Percentiles rank a stretch among this genome's conserved stretches.
Conservation (phyloP, 1,140 invertebrate species). For the Drosophila truncata region DNA sequence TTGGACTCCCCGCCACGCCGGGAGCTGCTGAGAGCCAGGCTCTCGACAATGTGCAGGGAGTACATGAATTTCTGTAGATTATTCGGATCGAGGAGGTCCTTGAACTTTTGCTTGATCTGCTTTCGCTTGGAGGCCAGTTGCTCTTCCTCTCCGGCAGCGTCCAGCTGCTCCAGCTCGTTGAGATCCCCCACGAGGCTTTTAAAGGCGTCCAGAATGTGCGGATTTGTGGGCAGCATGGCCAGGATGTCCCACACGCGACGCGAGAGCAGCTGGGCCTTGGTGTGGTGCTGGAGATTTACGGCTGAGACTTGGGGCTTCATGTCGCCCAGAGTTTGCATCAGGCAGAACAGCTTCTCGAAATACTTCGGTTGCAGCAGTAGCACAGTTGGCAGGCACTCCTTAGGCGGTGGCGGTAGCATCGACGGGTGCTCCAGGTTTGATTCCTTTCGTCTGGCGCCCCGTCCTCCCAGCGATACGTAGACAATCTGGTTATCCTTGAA, state of each 20-base stretch:
- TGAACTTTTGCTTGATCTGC: conserved; percentile 87
- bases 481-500: conserved; percentile 96
- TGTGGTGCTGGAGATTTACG: conserved; percentile 91
- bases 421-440: conserved; percentile 90
- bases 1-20: conserved; percentile 55
- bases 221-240: conserved; percentile 95
- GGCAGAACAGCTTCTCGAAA: conserved; percentile 95
- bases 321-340: conserved; percentile 95
- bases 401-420: conserved; percentile 91
- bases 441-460: conserved; percentile 91
- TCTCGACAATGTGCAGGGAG: conserved; percentile 96
- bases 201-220: conserved; percentile 93
- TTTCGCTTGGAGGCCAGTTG: conserved; percentile 70
- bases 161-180: conserved; percentile 59
- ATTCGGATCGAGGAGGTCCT: conserved; percentile 92
- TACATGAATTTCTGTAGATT: conserved; percentile 98
- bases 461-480: conserved; percentile 94
- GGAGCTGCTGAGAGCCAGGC: conserved; percentile 75
- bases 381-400: conserved; percentile 93
- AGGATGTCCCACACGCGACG: conserved; percentile 97
- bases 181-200: conserved; percentile 88
- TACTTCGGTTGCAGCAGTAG: conserved; percentile 93
- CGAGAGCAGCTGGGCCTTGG: conserved; percentile 95
- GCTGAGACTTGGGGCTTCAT: conserved; percentile 91
- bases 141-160: conserved; percentile 52